Conservation (phyloP, 2,113 vertebrate genomes). For the Coryphaenoides rupestris region DNA sequence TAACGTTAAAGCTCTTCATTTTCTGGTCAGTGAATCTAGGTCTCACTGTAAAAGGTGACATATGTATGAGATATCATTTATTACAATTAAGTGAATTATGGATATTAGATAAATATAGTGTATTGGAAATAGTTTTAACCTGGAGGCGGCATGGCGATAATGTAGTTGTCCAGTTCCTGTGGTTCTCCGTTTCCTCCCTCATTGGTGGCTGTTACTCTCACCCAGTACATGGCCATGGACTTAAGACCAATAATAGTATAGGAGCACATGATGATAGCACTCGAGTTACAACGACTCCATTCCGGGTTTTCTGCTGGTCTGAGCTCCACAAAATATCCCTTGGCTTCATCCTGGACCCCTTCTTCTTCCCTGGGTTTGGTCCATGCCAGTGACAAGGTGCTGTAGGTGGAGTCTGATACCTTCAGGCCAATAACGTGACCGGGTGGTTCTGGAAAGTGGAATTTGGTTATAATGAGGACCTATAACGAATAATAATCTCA, state of each 20-base stretch:
- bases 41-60: slow-evolving; percentile 61
- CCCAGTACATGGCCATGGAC: slow-evolving; percentile 71
- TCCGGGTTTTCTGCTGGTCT: slow-evolving; percentile 62
- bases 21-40: slow-evolving; percentile 77
- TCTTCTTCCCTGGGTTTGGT: slow-evolving; percentile 66
- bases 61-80: too few species aligned
- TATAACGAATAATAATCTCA: not conserved
- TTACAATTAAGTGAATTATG: too few species aligned
- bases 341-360: slow-evolving; percentile 67
- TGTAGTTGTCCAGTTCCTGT: slow-evolving; percentile 63
- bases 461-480: not conserved
- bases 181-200: slow-evolving; percentile 73
- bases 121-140: slow-evolving; percentile 58
- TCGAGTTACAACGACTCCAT: slow-evolving; percentile 77
- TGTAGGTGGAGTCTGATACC: slow-evolving; percentile 75
- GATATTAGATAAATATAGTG: too few species aligned
- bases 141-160: slow-evolving; percentile 61
- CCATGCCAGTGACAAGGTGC: slow-evolving; percentile 80
- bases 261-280: slow-evolving; percentile 57
- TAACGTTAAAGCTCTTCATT: slow-evolving; percentile 70
- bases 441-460: slow-evolving; percentile 69
- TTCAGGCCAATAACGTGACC: slow-evolving; percentile 77
- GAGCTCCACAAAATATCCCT: slow-evolving; percentile 83
- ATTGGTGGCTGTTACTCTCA: slow-evolving; percentile 76
- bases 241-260: slow-evolving; percentile 79